A percentile compares a stretch with the other conserved stretches of the same genome.
phyloP scores from a whole-genome alignment of 2,888 invertebrate species.

The Sinelater perroti region DNA sequence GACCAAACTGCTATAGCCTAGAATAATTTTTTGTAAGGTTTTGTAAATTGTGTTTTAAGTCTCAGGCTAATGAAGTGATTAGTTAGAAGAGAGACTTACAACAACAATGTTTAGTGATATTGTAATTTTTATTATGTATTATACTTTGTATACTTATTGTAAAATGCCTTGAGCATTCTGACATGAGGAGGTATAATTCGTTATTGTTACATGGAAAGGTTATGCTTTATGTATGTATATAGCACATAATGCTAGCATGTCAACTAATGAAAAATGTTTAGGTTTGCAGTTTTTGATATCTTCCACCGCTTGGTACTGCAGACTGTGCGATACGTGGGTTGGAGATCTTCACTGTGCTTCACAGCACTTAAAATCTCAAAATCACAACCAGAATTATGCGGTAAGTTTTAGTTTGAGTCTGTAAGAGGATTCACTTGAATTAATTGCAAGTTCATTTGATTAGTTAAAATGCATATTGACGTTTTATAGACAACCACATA shows the following conservation, averaged over 20 bases:
- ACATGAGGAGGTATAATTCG: slow-evolving; percentile 25
- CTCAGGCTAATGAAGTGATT: neutral
- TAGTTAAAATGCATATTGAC: neutral
- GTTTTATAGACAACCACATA: no score
- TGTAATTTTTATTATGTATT: slow-evolving; percentile 7
- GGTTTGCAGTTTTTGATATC: slow-evolving; percentile 89
- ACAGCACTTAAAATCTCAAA: slow-evolving; percentile 81
- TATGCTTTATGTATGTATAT: slow-evolving; percentile 37
- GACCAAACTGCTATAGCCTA: no score
- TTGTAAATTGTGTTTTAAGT: slow-evolving; percentile 36
- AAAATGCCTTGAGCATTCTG: slow-evolving; percentile 23
- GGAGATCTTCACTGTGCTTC: slow-evolving; percentile 90
- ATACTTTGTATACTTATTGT: slow-evolving; percentile 22
- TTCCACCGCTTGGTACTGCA: slow-evolving; percentile 89
- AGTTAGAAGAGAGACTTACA: slow-evolving; percentile 7
- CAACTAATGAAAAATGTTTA: slow-evolving; percentile 53
- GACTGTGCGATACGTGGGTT: slow-evolving; percentile 86
- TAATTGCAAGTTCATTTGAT: no score
- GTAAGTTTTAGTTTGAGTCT: slow-evolving; percentile 73
- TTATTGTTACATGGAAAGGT: slow-evolving; percentile 25
- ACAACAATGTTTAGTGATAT: slow-evolving; percentile 13
- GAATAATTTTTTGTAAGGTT: slow-evolving; percentile 21
- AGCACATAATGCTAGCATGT: neutral
- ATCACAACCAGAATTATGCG: slow-evolving; percentile 81
- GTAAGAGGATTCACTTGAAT: no score